Base-by-base conservation (phyloP, 2,113 vertebrate species). In the Acrocephalus arundinaceus region DNA sequence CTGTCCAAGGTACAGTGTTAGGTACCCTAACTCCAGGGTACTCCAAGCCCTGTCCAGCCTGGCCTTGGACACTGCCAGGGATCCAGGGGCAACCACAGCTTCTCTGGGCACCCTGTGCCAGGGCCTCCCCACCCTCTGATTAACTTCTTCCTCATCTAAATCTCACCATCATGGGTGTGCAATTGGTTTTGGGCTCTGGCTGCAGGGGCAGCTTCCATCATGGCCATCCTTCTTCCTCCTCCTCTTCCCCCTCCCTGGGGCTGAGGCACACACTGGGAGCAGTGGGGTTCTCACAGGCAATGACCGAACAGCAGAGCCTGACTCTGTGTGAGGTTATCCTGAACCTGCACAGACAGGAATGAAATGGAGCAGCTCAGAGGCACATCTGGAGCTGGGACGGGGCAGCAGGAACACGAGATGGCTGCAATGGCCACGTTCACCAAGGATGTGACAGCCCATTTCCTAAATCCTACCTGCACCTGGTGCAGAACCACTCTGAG, bases 311-410 rank as follows among this genome's bases (percentile, higher is more conserved):
- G 33, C 55, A 71, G 9, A 75, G 30, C 35, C 4, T 1, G 3
- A 41, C 23, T 20, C 8, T 1, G 0, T 13, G 41, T 1, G 4
- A 74, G 39, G 14, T 43, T 9, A 46, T 18, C 12, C 52, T 2
- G 1, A 25, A 27, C 66, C 63, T 41, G 25, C 30, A 33, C 20
- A 28, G 54, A 7, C 39, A 52, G 58, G 33, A 27, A 73, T 5
- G 27, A 30, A 73, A 61, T 0, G 4, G 43, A 55, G 43, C 61
- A 78, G 70, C 70, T 55, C 49, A 20, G 49, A 17, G 41, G 8
- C 0, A 0, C 25, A 18, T 14, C 37, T 0, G 0, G 68, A 68
- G 41, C 30, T n/a, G 45, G 63, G 59, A 61, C 1, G 5, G 5
- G 31, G n/a, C 66, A 85, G 61, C 52, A 57, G 45, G 62, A 95